phyloP scores from a whole-genome alignment of 2,888 invertebrate genomes.

The Leptinotarsa peninsularis region DNA sequence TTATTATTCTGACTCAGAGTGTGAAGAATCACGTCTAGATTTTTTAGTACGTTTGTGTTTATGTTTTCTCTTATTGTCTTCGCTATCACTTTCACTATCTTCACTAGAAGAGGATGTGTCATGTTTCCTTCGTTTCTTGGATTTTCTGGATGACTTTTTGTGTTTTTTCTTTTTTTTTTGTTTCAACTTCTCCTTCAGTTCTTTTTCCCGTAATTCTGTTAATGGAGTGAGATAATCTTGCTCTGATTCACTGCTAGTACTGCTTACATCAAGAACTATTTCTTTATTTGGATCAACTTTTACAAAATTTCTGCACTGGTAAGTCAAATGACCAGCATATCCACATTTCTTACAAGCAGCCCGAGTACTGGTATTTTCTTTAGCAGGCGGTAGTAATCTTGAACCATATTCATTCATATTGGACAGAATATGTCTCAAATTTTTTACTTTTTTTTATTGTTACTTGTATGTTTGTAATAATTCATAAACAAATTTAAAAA shows the following conservation, averaged over 20 bases:
- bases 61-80: conserved; percentile 58
- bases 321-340: conserved; percentile 95
- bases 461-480: no score
- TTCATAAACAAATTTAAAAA: no score
- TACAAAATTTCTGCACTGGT: conserved; percentile 94
- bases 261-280: conserved; percentile 92
- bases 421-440: neutral
- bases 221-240: conserved; percentile 86
- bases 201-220: conserved; percentile 82
- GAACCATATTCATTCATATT: conserved; percentile 63
- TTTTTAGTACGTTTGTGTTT: conserved; percentile 57
- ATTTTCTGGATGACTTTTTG: conserved; percentile 66
- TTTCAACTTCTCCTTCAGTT: conserved; percentile 77
- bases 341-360: conserved; percentile 96
- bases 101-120: conserved; percentile 52
- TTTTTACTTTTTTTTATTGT: no score
- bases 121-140: conserved; percentile 61
- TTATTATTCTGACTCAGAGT: conserved; percentile 24
- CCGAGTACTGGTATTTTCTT: conserved; percentile 78
- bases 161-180: conserved; percentile 72
- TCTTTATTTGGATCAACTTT: conserved; percentile 95
- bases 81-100: conserved; percentile 48
- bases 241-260: conserved; percentile 91
- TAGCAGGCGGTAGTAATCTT: conserved; percentile 70
- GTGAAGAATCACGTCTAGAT: conserved; percentile 18